Conservation (phyloP, 2,888 invertebrate species). For the Schizaphis graminum region DNA sequence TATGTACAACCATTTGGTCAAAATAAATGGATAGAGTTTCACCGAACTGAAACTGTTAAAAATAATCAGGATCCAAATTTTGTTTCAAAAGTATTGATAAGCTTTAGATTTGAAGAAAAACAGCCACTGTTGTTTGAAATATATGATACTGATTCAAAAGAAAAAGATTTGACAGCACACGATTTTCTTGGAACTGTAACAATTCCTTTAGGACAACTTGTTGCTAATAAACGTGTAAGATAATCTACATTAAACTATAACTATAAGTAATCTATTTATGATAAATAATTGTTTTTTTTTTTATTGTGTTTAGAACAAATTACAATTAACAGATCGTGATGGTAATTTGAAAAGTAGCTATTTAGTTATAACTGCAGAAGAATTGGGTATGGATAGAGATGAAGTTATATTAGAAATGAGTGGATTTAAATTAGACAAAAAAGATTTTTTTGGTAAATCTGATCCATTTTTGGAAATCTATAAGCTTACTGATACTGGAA, state of each 20-base stretch:
- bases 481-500: slow-evolving; percentile 71
- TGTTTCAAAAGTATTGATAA: slow-evolving; percentile 73
- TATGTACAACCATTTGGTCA: slow-evolving; percentile 71
- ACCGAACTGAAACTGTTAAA: slow-evolving; percentile 72
- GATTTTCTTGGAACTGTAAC: slow-evolving; percentile 74
- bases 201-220: slow-evolving; percentile 73
- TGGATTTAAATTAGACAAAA: slow-evolving; percentile 71
- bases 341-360: slow-evolving; percentile 67
- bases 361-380: slow-evolving; percentile 70
- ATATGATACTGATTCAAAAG: slow-evolving; percentile 71
- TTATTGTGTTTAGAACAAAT: slow-evolving; percentile 68
- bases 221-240: slow-evolving; percentile 68
- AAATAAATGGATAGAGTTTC: slow-evolving; percentile 71
- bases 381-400: slow-evolving; percentile 70
- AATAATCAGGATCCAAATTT: slow-evolving; percentile 74
- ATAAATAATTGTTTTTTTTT: neutral
- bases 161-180: slow-evolving; percentile 70
- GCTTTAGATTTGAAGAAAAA: slow-evolving; percentile 75
- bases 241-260: neutral
- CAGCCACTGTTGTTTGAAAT: slow-evolving; percentile 74
- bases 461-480: slow-evolving; percentile 71
- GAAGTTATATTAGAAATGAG: slow-evolving; percentile 70
- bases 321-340: slow-evolving; percentile 67
- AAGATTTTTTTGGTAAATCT: slow-evolving; percentile 71
- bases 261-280: neutral